Evolutionary conservation across 2,888 invertebrate species (phyloP), one percentile per base, ranked within the genome.

Genomic region (Lottia gigantea): DNA sequence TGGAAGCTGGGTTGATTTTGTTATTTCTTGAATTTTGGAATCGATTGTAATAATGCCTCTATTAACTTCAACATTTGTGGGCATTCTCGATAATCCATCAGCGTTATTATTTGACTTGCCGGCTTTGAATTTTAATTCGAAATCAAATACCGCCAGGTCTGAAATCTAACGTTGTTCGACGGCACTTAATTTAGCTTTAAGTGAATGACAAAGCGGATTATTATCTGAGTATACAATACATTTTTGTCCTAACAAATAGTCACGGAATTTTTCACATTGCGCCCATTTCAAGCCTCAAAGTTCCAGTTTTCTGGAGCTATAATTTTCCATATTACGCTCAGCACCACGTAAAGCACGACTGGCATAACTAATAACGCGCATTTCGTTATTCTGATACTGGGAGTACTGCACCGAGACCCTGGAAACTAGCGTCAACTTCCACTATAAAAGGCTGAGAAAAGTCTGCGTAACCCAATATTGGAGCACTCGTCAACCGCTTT

Each of bases 221-320:
- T 68, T 72, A n/a, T 72, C 69, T 16, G 64, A 70, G n/a, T 62
- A 49, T 12, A 72, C 64, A 12, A n/a, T 45, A 45, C 66, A 72
- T 25, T 23, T 46, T n/a, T 23, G n/a, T 16, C 63, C 65, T 15
- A 73, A n/a, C 62, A 71, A 63, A 61, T 67, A 73, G 62, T 67
- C 73, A 15, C 64, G 7, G 55, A 70, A 73, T 46, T 70, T 73
- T 45, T 73, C 73, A 11, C 67, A 66, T 16, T 67, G 62, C 16
- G 75, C 74, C 75, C 76, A 76, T 62, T 40, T 74, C 63, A 25
- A 71, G 49, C 55, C 75, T 72, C 23, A 75, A 31, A 64, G 16
- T 49, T 49, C 49, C 12, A 49, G 49, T 75, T 75, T 65, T 66
- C 49, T 70, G 15, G 64, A 67, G 31, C 72, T 72, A 46, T 74